Percentiles rank a stretch among this genome's conserved stretches.
phyloP scores from a whole-genome alignment of 1,140 invertebrate genomes.

The Leguminivora glycinivorella region DNA sequence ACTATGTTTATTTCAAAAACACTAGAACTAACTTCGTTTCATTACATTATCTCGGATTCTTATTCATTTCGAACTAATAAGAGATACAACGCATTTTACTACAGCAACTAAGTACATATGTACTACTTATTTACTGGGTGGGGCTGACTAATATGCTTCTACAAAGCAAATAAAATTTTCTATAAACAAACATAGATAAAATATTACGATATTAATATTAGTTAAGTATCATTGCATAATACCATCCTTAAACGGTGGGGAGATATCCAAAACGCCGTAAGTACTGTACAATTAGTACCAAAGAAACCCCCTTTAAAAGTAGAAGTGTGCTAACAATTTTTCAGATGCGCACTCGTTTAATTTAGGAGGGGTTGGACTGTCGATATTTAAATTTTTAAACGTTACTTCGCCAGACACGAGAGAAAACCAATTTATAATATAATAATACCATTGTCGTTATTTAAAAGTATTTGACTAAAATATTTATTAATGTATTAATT shows the following conservation, averaged over 20 bases:
- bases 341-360: conserved; percentile 56
- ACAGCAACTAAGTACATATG: too few relatives aligned
- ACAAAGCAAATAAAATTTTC: too few relatives aligned
- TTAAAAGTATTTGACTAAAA: neutral
- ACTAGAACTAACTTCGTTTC: too few relatives aligned
- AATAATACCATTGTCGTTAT: conserved; percentile 42
- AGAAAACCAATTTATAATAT: conserved; percentile 65
- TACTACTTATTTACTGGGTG: too few relatives aligned
- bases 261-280: conserved; percentile 41
- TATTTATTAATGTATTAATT: neutral
- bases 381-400: conserved; percentile 73
- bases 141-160: too few relatives aligned
- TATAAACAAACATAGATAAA: too few relatives aligned
- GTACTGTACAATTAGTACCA: conserved; percentile 27
- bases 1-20: too few relatives aligned
- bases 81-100: too few relatives aligned
- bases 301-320: conserved; percentile 37
- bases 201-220: too few relatives aligned
- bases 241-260: conserved; percentile 26
- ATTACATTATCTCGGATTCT: too few relatives aligned
- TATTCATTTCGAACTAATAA: too few relatives aligned
- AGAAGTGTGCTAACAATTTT: conserved; percentile 46
- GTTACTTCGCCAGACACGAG: conserved; percentile 51
- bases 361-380: conserved; percentile 60
- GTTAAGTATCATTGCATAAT: conserved; percentile 30